Evolutionary conservation across 2,797 vertebrate genomes (phyloP), one percentile per base, ranked within the genome.

Genomic region (Lophius americanus): DNA sequence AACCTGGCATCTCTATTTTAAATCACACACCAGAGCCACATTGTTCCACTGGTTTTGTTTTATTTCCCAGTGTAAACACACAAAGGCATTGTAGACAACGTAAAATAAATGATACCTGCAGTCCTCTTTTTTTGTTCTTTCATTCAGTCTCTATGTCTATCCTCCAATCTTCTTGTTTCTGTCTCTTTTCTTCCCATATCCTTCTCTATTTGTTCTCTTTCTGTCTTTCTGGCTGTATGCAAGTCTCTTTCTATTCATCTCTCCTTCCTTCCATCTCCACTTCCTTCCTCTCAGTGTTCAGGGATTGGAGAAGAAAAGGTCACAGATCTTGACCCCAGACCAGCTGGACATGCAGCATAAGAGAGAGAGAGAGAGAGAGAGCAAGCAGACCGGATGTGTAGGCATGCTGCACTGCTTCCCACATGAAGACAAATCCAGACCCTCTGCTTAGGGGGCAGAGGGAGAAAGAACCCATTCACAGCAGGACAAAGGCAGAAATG

Each of bases 381-480:
- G 36, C 38, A 39, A 79, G 77, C 4, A 2, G 72, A 63, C 67
- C 59, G 79, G 78, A 87, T 50, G 53, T 79, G 82, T 65, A 23
- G 71, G 66, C 10, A 8, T 65, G 73, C 65, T 66, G 57, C 57
- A 71, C 57, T 73, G 76, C 64, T 73, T 78, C 49, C 81, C 75
- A 81, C 82, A 87, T 66, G 82, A 78, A 86, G 73, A 87, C 85
- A 88, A 86, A 83, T 73, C 75, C 81, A 76, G 66, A 84, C 64
- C 85, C 70, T 78, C 61, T 5, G 38, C 70, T 85, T 74, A 54
- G 73, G 69, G 73, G 58, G 68, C 67, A 69, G 23, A 43, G 51
- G 73, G 55, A 87, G 75, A 86, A 85, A 88, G 80, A 60, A 62
- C 5, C 64, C 77, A 85, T 91, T 91, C 81, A 90, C 63, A 78